Conservation (phyloP, 2,888 invertebrate genomes). For the Prenolepis imparis region DNA sequence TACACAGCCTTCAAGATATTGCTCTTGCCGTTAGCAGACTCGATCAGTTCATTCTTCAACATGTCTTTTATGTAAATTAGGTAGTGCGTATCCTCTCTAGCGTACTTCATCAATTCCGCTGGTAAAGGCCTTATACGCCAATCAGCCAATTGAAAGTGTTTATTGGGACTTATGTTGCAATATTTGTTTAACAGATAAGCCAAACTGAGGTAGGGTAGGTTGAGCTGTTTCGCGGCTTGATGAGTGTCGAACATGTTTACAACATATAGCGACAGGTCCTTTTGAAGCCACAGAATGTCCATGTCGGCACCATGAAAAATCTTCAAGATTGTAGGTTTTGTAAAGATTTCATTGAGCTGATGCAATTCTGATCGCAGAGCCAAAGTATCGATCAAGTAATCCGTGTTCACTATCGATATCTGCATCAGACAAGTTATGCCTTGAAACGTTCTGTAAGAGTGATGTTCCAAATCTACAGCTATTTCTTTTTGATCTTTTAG, state of each 20-base stretch:
- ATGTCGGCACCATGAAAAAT: constrained; percentile 97
- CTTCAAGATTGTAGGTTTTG: constrained; percentile 95
- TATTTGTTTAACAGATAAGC: constrained; percentile 93
- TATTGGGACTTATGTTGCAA: constrained; percentile 93
- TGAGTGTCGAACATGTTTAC: constrained; percentile 99
- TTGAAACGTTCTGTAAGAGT: constrained; percentile 96
- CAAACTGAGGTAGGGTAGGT: constrained; percentile 91
- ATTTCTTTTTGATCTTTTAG: constrained; percentile 91
- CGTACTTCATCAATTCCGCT: constrained; percentile 93
- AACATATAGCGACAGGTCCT: constrained; percentile 97
- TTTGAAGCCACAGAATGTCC: constrained; percentile 97
- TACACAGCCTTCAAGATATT: constrained; percentile 91
- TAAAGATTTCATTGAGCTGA: constrained; percentile 95
- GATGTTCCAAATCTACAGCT: constrained; percentile 97
- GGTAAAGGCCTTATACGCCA: constrained; percentile 92
- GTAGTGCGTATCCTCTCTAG: constrained; percentile 97
- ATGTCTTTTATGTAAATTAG: constrained; percentile 95
- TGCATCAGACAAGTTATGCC: constrained; percentile 98
- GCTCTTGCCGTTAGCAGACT: constrained; percentile 88
- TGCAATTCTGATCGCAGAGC: constrained; percentile 93
- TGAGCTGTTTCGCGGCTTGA: constrained; percentile 93
- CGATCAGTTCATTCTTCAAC: constrained; percentile 92
- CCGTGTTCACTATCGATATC: constrained; percentile 93
- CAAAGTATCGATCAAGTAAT: constrained; percentile 96
- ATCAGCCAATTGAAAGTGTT: constrained; percentile 95